Evolutionary conservation across 1,140 invertebrate genomes (phyloP), one percentile per base, ranked within the genome.

Genomic region (Heterodera carotae): DNA sequence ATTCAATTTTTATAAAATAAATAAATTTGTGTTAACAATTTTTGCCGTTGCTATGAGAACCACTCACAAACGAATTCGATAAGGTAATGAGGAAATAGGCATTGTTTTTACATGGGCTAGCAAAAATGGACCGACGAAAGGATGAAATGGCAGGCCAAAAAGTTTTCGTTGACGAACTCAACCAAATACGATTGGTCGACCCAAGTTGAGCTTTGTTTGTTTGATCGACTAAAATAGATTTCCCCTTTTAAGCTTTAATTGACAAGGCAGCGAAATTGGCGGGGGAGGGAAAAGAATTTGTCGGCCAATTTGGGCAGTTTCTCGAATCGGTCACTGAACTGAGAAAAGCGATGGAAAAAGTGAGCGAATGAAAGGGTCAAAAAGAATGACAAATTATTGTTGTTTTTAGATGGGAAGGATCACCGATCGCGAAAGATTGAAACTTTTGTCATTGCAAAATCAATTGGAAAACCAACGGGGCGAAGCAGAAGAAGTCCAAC

Each of bases 131-230:
- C 64, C 72, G 12, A 31, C 72, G 64, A 62, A 34, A 36, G n/a
- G 48, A 25, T 27, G 72, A 74, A 31, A 39, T 74, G 31, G 29
- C 27, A 12, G 27, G 59, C 33, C 72, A 64, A 43, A 74, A 74
- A 34, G 72, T 74, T 18, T 74, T 74, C 33, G 64, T 74, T 56
- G 72, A 74, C 53, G 72, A 74, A 27, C 56, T 74, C 25, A 74
- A 74, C 27, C 72, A 74, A 36, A 62, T 74, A 15, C n/a, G 72
- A 31, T 33, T 74, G 33, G 72, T 74, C 64, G 39, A 74, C 39
- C 72, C 72, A 33, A 36, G 72, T n/a, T 74, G 25, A 64, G 27
- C 25, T 6, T 43, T 43, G 39, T 43, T 12, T 43, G 39, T 6
- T 43, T 62, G 33, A 33, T 12, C n/a, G 36, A 62, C 10, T 43